Percentiles rank a stretch among this genome's conserved stretches.
Evolutionary conservation across 1,140 invertebrate species (phyloP).

Genomic region (Cherax quadricarinatus): DNA sequence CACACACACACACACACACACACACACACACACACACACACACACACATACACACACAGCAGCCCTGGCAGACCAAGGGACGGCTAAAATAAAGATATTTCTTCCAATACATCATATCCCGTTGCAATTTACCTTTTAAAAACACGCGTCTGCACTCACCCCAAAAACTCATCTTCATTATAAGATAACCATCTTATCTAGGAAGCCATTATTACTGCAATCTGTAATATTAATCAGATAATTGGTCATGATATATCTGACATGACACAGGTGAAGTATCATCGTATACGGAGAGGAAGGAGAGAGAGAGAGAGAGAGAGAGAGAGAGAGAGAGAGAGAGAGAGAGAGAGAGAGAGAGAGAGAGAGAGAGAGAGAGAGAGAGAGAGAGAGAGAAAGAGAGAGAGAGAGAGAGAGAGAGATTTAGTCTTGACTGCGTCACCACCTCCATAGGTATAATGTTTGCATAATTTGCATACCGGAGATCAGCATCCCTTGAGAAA

Average conservation of each 20-base stretch:
- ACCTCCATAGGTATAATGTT: no score
- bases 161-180: neutral
- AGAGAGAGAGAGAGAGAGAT: no score
- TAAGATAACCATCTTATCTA: neutral
- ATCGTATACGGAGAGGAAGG: neutral
- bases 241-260: neutral
- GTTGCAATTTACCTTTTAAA: neutral
- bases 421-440: no score
- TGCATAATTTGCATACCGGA: no score
- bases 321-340: neutral
- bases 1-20: no score
- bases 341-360: neutral
- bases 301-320: neutral
- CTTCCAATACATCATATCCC: neutral
- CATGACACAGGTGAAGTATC: neutral
- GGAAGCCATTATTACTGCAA: neutral
- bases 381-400: neutral
- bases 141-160: neutral
- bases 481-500: no score
- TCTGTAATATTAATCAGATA: conserved; percentile 7
- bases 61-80: no score
- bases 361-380: neutral
- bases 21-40: conserved; percentile 19
- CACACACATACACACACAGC: no score
- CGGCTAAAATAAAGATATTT: neutral